phyloP scores from a whole-genome alignment of 92 coral and sea anemone species.

The Umimayanthus kanabou region DNA sequence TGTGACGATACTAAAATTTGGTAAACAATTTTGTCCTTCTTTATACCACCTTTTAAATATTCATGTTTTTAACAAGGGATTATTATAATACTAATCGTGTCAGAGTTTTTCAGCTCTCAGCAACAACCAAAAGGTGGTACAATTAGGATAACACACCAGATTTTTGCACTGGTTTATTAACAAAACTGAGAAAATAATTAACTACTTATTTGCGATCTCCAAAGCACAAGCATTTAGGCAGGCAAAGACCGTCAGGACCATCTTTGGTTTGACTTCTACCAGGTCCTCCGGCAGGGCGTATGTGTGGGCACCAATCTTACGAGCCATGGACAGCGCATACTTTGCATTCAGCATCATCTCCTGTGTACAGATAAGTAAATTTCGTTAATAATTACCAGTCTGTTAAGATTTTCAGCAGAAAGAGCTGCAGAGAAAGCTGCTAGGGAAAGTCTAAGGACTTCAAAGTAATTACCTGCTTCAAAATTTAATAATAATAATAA shows the following conservation, averaged over 20 bases:
- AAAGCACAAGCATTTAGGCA: constrained; percentile 76
- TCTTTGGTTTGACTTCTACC: constrained; percentile 93
- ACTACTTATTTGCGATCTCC: neutral
- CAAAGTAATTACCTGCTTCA: too few species aligned
- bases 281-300: constrained; percentile 95
- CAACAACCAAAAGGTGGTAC: constrained; percentile 5
- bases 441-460: too few species aligned
- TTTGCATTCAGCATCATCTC: constrained; percentile 89
- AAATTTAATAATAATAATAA: too few species aligned
- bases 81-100: too few species aligned
- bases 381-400: neutral
- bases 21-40: neutral
- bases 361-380: constrained; percentile 40
- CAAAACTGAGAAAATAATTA: neutral
- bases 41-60: constrained; percentile 12
- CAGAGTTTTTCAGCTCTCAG: neutral
- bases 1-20: neutral
- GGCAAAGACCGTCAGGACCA: constrained; percentile 95
- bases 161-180: neutral
- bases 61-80: neutral
- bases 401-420: too few species aligned
- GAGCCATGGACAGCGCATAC: constrained; percentile 85
- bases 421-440: too few species aligned
- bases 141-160: neutral
- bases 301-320: constrained; percentile 93